Percentiles rank a stretch among this genome's conserved stretches.
Evolutionary conservation across 2,888 invertebrate genomes (phyloP).

Genomic region (Sisyra terminalis): DNA sequence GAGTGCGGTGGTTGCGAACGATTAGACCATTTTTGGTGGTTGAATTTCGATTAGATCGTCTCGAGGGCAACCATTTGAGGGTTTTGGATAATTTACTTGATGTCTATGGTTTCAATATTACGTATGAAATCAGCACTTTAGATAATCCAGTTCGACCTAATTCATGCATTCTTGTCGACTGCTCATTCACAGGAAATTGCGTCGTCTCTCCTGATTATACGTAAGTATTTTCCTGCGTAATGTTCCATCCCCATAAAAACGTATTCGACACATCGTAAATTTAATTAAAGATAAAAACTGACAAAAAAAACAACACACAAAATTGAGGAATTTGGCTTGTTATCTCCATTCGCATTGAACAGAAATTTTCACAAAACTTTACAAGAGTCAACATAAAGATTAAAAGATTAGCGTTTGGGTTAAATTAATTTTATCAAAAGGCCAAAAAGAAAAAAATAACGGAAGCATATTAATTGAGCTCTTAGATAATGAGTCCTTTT

Average conservation of each 20-base stretch:
- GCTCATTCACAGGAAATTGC: slow-evolving; percentile 76
- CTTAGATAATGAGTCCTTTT: too few species aligned
- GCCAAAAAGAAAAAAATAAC: too few species aligned
- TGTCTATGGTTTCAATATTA: slow-evolving; percentile 85
- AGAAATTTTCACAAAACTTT: too few species aligned
- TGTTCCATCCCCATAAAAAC: slow-evolving; percentile 1
- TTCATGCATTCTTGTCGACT: slow-evolving; percentile 64
- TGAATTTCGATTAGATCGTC: slow-evolving; percentile 50
- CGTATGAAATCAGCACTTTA: slow-evolving; percentile 61
- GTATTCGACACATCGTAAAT: too few species aligned
- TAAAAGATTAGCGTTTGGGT: too few species aligned
- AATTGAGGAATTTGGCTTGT: too few species aligned
- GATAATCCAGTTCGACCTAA: slow-evolving; percentile 31
- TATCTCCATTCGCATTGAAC: too few species aligned
- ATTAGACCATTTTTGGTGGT: slow-evolving; percentile 62
- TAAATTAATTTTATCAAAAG: too few species aligned
- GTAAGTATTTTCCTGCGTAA: slow-evolving; percentile 35
- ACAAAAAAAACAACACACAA: too few species aligned
- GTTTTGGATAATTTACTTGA: slow-evolving; percentile 66
- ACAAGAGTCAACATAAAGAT: too few species aligned
- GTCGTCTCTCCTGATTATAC: slow-evolving; percentile 50
- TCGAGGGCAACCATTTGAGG: slow-evolving; percentile 69
- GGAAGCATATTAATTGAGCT: too few species aligned
- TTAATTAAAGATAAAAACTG: too few species aligned
- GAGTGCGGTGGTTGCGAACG: slow-evolving; percentile 42